phyloP scores from a whole-genome alignment of 2,888 invertebrate species.

The Electrophaes corylata region DNA sequence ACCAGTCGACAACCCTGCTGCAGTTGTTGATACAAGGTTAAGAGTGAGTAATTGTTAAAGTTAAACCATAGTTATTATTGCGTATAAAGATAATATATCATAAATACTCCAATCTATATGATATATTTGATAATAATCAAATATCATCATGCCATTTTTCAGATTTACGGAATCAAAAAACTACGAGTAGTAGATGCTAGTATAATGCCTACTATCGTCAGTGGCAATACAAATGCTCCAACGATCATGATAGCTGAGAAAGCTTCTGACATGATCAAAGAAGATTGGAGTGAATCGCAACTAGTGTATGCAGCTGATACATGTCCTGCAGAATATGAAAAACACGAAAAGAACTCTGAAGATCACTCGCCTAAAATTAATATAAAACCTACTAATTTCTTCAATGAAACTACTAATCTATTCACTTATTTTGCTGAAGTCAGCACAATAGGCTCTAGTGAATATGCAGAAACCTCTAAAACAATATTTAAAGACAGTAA shows the following conservation, averaged over 20 bases:
- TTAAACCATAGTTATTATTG: background rate
- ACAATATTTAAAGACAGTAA: slow-evolving; percentile 3
- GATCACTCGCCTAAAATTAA: slow-evolving; percentile 41
- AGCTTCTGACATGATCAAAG: slow-evolving; percentile 91
- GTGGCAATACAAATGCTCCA: slow-evolving; percentile 93
- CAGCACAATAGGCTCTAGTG: slow-evolving; percentile 20
- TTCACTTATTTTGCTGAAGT: slow-evolving; percentile 51
- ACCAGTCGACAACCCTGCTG: slow-evolving; percentile 73
- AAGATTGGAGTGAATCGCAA: slow-evolving; percentile 82
- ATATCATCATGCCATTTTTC: slow-evolving; percentile 29
- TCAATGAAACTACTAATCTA: slow-evolving; percentile 63
- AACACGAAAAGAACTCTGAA: slow-evolving; percentile 43
- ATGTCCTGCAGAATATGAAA: slow-evolving; percentile 42
- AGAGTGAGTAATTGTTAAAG: slow-evolving; percentile 40
- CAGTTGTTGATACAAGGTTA: slow-evolving; percentile 89
- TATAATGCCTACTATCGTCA: slow-evolving; percentile 91
- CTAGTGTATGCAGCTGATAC: slow-evolving; percentile 38
- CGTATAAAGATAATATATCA: background rate
- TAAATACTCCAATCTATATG: too few relatives aligned
- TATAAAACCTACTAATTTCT: slow-evolving; percentile 43
- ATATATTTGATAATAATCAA: background rate
- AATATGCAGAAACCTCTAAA: slow-evolving; percentile 5
- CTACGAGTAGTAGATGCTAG: slow-evolving; percentile 92
- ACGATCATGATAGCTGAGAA: slow-evolving; percentile 94
- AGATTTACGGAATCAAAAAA: slow-evolving; percentile 87